Percentiles rank a stretch among this genome's conserved stretches.
These are phyloP conservation scores for Zygothrica quintamaculata DNA, from an alignment of 2,888 invertebrate genomes.

Conservation along the genomic window DNA sequence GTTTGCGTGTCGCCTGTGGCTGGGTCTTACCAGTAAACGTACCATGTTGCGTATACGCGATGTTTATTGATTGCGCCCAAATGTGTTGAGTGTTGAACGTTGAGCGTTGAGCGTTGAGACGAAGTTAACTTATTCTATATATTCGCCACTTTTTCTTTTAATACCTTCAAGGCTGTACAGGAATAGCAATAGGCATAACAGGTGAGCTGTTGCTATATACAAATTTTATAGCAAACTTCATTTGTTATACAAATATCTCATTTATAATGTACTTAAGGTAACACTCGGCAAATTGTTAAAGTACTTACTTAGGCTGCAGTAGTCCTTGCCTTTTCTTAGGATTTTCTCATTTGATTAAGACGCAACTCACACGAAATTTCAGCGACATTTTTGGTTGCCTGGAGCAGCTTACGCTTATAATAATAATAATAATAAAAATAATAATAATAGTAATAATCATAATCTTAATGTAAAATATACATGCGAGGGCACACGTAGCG, in stretches of 20 bases:
- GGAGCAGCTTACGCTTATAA: conserved; percentile 12
- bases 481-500: conserved; percentile 37
- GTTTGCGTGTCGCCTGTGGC: conserved; percentile 42
- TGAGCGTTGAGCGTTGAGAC: not conserved
- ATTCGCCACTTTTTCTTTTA: conserved; percentile 3
- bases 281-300: too few relatives aligned
- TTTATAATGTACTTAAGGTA: too few relatives aligned
- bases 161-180: not conserved
- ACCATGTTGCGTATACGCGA: conserved; percentile 66
- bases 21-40: conserved; percentile 49
- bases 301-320: too few relatives aligned
- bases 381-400: conserved; percentile 16
- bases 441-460: conserved; percentile 30
- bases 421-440: conserved; percentile 18
- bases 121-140: conserved; percentile 19
- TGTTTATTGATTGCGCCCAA: conserved; percentile 67
- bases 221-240: too few relatives aligned
- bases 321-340: too few relatives aligned
- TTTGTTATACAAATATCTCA: too few relatives aligned
- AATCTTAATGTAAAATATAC: conserved; percentile 55
- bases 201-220: too few relatives aligned
- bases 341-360: conserved; percentile 21
- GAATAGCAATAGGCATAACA: too few relatives aligned
- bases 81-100: too few relatives aligned
- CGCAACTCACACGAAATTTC: conserved; percentile 6